Base-by-base conservation (phyloP, 2,888 invertebrate genomes). In the Drosophila fulvimacula region DNA sequence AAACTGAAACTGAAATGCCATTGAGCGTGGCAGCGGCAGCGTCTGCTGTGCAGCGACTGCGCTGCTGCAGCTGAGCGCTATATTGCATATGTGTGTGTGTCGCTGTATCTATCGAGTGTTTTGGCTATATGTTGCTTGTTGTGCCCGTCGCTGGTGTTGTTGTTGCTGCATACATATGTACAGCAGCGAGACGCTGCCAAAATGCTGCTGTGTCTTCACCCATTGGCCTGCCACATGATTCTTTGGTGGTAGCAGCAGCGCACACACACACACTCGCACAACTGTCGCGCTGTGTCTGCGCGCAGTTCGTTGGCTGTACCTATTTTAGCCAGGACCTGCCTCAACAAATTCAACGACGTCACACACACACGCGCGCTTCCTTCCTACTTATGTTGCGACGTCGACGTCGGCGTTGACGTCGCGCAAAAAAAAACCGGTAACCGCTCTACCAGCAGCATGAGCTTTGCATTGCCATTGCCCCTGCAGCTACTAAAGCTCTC, bases 271-370 rank as follows among this genome's bases (percentile, higher is more conserved):
- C 21, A 55, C 17, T 39, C 30, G 52, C 32, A 56, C 39, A 52
- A 48, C 27, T 34, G 62, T 61, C 59, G 59, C 60, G 66, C 61
- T 79, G 60, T 66, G 83, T 85, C 88, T 86, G 88, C 69, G 83
- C 74, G 69, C 85, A 89, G 91, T 91, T 91, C 91, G 91, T 91
- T 91, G 91, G 91, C 91, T 91, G 91, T 91, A 91, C 91, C 91
- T 91, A 91, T 90, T 88, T 78, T 78, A 78, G 86, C 85, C 91
- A 91, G 91, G 91, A 91, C 91, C 91, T 91, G 90, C 91, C 91
- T 91, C 91, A 91, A 91, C 89, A 91, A 83, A 71, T 80, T 87
- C 32, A 34, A 11, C 46, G 36, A 64, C 73, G 63, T 48, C 76
- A 62, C 42, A 44, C 24, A 66, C 38, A 65, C 77, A 56, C 77